Base-by-base conservation (phyloP, 2,888 invertebrate genomes). In the Halictus quadricinctus region DNA sequence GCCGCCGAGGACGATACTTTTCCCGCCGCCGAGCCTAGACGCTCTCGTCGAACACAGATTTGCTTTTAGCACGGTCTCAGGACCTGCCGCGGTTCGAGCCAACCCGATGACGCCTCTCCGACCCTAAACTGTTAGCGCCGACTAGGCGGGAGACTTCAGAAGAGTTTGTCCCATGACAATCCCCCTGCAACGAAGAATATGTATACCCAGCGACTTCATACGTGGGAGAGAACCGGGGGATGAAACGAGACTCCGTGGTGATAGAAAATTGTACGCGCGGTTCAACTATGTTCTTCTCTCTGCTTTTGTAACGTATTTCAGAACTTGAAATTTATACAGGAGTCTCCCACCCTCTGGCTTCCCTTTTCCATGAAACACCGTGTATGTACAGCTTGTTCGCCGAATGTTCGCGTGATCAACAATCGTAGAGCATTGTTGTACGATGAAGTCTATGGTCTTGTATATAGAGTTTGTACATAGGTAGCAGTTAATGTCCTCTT, bases 11-110 rank as follows among this genome's bases (percentile, higher is more conserved):
- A 87, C 91, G 87, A 91, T 91, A 90, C 87, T 84, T 92, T 88
- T 60, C 60, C 89, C 21, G 82, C 66, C 41, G 81, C 80, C 76
- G 43, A n/a, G 60, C 36, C 69, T 29, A 74, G 77, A 69, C 36
- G 36, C 83, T 81, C 83, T 80, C 84, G 86, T 69, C 79, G 90
- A 90, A 91, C 92, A 92, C 89, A 87, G 87, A 76, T 90, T 90
- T 85, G 90, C 92, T 91, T 89, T 92, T 92, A 91, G 84, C 86
- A 78, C 72, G 74, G 80, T 25, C 74, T 13, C 79, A 25, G 58
- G 80, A 43, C 79, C 41, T 43, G 46, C 46, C 46, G 46, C 72
- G 46, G 18, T 13, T 36, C 29, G 64, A 15, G 64, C 29, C 64
- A 25, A 72, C n/a, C 25, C 46, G 25, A 72, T 46, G 72, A 72